These are phyloP conservation scores for Oreotragus oreotragus DNA, from an alignment of 2,113 vertebrate genomes.

Conservation along the genomic window DNA sequence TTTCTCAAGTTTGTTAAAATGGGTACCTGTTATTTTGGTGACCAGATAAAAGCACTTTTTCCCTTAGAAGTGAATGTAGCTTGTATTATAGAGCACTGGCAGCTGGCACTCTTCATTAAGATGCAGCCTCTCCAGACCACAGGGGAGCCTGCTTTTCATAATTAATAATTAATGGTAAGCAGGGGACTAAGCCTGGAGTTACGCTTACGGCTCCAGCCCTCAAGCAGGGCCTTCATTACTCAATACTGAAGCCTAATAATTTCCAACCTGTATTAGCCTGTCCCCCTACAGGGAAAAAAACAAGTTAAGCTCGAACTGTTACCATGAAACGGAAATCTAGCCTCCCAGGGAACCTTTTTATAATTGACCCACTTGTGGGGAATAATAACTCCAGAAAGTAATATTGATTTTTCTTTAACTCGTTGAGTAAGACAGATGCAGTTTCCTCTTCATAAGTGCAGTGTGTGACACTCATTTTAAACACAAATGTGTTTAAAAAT, in stretches of 20 bases:
- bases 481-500: not conserved
- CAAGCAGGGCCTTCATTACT: conserved; percentile 10
- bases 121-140: not conserved
- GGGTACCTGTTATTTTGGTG: not conserved
- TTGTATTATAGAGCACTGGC: not conserved
- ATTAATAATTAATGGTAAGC: not conserved
- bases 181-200: not conserved
- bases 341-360: not conserved
- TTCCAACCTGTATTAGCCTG: not conserved
- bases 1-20: not conserved
- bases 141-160: not conserved
- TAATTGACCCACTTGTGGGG: conserved; percentile 22
- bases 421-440: not conserved
- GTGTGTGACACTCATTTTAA: not conserved
- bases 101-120: not conserved
- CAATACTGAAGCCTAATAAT: not conserved
- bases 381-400: conserved; percentile 30
- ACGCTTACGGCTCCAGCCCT: not conserved
- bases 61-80: not conserved
- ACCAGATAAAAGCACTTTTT: not conserved
- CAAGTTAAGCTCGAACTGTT: not conserved
- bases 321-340: not conserved
- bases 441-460: not conserved
- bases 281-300: not conserved
- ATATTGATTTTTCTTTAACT: conserved; percentile 30